These are phyloP conservation scores for Cryptus viduatorius DNA, from an alignment of 2,888 invertebrate genomes.

Conservation along the genomic window DNA sequence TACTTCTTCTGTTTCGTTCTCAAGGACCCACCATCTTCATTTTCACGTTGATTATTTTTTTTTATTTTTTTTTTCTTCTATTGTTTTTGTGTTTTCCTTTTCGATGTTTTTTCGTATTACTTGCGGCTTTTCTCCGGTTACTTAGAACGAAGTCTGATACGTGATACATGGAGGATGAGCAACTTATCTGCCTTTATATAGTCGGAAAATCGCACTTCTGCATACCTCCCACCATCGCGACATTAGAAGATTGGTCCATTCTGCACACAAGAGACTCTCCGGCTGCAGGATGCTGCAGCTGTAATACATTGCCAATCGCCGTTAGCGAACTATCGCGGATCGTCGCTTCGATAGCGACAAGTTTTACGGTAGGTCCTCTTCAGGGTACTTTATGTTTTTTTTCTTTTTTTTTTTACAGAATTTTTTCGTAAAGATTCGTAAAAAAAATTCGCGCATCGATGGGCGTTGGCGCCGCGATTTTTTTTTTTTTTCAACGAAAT, in stretches of 20 bases:
- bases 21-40: slow-evolving; percentile 82
- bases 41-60: slow-evolving; percentile 59
- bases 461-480: background rate
- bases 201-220: slow-evolving; percentile 79
- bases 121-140: slow-evolving; percentile 67
- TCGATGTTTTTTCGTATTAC: slow-evolving; percentile 1
- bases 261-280: slow-evolving; percentile 34
- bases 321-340: slow-evolving; percentile 8
- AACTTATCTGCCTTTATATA: slow-evolving; percentile 83
- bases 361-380: background rate
- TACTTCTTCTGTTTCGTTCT: slow-evolving; percentile 10
- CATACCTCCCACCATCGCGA: slow-evolving; percentile 74
- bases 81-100: slow-evolving; percentile 49
- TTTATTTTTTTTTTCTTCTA: slow-evolving; percentile 42
- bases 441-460: background rate
- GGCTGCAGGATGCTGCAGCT: slow-evolving; percentile 38
- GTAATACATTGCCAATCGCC: slow-evolving; percentile 23
- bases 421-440: background rate
- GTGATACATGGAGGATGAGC: slow-evolving; percentile 79
- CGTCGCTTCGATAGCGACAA: background rate
- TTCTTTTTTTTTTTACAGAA: background rate
- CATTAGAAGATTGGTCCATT: slow-evolving; percentile 52
- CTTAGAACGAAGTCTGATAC: slow-evolving; percentile 77
- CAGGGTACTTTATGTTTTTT: background rate
- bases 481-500: background rate